Conservation (phyloP, 2,888 invertebrate genomes). For the Phyto melanocephala region DNA sequence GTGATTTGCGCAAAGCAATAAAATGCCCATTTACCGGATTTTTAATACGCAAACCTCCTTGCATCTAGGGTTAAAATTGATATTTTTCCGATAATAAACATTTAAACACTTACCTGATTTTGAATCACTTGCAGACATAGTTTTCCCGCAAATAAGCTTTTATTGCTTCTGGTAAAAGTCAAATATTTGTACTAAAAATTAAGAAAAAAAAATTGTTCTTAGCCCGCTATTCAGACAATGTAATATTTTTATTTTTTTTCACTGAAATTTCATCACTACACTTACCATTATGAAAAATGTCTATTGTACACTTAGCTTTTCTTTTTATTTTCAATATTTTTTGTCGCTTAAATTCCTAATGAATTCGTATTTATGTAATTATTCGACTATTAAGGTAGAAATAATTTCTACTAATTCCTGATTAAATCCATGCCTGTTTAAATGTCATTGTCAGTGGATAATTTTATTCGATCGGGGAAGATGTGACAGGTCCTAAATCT, state of each 20-base stretch:
- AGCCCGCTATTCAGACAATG: neutral
- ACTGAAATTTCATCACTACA: conserved; percentile 34
- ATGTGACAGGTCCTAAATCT: conserved; percentile 51
- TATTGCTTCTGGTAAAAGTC: conserved; percentile 69
- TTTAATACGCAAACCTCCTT: no score
- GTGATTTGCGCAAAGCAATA: no score
- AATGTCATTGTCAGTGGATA: conserved; percentile 60
- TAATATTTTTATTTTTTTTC: neutral
- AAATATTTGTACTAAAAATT: conserved; percentile 73
- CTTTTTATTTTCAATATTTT: conserved; percentile 63
- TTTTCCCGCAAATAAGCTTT: conserved; percentile 68
- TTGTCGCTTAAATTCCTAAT: conserved; percentile 45
- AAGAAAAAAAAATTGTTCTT: neutral
- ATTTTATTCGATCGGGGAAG: neutral
- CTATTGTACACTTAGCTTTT: conserved; percentile 55
- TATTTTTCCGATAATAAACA: neutral
- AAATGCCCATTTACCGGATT: no score
- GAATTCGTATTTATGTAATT: conserved; percentile 76
- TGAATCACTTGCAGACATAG: conserved; percentile 69
- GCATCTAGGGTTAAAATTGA: no score
- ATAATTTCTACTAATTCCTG: conserved; percentile 7
- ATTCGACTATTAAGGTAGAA: conserved; percentile 55
- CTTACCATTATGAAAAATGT: conserved; percentile 71
- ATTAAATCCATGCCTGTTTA: conserved; percentile 67
- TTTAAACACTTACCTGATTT: conserved; percentile 70